Conservation (phyloP, 2,797 vertebrate species). For the Antrozous pallidus region DNA sequence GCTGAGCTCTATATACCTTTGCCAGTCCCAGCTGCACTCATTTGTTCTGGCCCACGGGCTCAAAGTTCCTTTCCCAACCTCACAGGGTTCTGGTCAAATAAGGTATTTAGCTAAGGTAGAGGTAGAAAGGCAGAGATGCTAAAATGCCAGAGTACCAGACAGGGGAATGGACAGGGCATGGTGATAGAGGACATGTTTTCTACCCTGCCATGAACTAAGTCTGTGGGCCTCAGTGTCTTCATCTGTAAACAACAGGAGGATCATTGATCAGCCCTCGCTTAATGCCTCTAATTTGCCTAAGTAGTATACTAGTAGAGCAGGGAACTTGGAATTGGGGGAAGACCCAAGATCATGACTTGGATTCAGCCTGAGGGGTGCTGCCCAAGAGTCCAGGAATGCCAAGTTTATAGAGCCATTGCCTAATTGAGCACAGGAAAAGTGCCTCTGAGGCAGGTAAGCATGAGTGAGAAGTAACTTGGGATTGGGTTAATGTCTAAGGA, state of each 20-base stretch:
- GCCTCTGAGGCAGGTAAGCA: neutral
- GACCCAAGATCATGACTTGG: neutral
- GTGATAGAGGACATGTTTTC: neutral
- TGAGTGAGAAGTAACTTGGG: neutral
- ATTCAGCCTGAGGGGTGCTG: neutral
- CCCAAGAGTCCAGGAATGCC: neutral
- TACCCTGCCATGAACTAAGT: neutral
- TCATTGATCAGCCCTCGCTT: neutral
- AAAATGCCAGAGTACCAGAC: neutral
- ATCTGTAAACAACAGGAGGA: neutral
- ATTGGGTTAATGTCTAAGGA: neutral
- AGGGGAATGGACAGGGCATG: neutral
- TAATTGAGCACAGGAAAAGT: neutral
- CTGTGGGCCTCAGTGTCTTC: neutral
- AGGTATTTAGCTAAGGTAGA: neutral
- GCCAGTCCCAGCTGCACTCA: neutral
- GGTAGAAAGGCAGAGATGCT: neutral
- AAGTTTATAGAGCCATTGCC: neutral
- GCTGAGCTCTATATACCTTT: neutral
- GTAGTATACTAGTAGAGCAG: too few species aligned
- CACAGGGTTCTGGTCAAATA: neutral
- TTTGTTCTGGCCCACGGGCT: neutral
- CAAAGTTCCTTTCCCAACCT: neutral
- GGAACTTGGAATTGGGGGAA: neutral
- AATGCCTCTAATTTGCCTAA: neutral